Conservation (phyloP, 2,113 vertebrate species). For the Sturnira hondurensis region DNA sequence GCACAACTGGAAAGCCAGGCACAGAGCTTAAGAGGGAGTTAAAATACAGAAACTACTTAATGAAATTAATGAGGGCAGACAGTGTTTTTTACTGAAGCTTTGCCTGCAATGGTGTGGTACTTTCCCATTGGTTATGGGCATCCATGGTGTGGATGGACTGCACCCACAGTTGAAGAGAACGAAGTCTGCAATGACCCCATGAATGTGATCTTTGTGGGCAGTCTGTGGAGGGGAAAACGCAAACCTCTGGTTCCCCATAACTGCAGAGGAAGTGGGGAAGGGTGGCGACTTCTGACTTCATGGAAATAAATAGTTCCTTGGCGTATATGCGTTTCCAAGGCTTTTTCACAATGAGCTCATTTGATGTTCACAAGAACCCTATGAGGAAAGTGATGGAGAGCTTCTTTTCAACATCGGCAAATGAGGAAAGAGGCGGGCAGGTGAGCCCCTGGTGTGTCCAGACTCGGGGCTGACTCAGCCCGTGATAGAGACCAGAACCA, state of each 20-base stretch:
- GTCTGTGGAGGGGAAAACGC: background rate
- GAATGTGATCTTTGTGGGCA: conserved; percentile 22
- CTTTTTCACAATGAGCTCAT: background rate
- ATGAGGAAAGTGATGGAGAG: background rate
- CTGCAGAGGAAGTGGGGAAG: background rate
- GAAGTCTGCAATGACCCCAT: conserved; percentile 15
- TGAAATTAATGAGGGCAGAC: background rate
- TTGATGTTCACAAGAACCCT: background rate
- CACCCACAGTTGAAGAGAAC: background rate
- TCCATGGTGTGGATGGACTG: background rate
- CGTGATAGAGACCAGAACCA: background rate
- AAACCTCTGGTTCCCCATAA: background rate
- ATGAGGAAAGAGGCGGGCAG: background rate
- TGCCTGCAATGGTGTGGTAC: background rate
- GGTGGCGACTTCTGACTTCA: background rate
- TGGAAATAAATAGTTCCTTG: background rate
- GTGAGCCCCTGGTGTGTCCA: background rate
- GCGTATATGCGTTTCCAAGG: background rate
- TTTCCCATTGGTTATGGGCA: background rate
- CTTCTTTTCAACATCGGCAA: background rate
- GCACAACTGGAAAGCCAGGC: background rate
- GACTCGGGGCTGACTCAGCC: background rate
- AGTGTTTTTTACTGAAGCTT: background rate
- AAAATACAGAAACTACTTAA: background rate
- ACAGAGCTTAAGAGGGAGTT: background rate